phyloP scores from a whole-genome alignment of 2,113 vertebrate genomes.

The Sciurus niger region DNA sequence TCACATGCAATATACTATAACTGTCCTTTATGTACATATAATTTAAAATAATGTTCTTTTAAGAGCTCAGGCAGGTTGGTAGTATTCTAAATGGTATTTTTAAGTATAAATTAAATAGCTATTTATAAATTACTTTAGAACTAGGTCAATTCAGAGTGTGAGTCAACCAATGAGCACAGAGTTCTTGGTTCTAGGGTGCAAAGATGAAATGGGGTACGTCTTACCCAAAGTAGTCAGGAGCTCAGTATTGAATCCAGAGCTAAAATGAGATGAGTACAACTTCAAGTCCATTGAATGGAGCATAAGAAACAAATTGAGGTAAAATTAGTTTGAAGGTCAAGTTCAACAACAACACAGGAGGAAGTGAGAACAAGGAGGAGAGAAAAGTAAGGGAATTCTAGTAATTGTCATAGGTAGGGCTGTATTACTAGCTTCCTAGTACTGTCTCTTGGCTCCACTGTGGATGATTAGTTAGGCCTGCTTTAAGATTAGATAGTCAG shows the following conservation, averaged over 20 bases:
- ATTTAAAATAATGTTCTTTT: slow-evolving; percentile 61
- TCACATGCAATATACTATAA: neutral
- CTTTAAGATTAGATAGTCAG: neutral
- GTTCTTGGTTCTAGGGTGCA: neutral
- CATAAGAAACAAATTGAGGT: neutral
- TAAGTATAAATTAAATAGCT: neutral
- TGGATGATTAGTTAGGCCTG: neutral
- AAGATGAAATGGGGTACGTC: neutral
- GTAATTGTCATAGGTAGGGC: neutral
- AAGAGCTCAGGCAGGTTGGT: neutral
- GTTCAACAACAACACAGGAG: neutral
- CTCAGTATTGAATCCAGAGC: neutral
- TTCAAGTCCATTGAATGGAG: neutral
- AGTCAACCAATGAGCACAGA: neutral
- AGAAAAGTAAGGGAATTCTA: neutral
- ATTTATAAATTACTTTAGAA: neutral
- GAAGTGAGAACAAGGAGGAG: neutral
- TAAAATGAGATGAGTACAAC: neutral
- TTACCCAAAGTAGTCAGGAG: neutral
- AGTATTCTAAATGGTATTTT: neutral
- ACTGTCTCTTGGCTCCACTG: neutral
- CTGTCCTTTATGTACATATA: neutral
- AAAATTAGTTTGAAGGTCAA: neutral
- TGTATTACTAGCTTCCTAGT: neutral
- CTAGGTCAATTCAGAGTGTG: neutral